Evolutionary conservation across 2,888 invertebrate genomes (phyloP).

Genomic region (Oligia strigilis): DNA sequence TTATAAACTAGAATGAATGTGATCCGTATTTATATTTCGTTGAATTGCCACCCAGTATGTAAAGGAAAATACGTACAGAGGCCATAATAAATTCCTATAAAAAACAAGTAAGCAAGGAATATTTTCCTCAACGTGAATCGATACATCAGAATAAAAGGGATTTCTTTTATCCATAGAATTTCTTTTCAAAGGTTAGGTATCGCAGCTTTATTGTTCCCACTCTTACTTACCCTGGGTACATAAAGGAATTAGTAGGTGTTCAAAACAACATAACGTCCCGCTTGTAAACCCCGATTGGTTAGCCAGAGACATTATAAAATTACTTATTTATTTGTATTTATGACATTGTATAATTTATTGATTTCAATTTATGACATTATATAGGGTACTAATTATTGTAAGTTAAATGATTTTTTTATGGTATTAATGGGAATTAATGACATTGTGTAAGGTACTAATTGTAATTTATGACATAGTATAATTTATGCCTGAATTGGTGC

Average conservation of each 20-base stretch:
- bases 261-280: not conserved
- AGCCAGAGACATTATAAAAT: not conserved
- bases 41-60: slow-evolving; percentile 24
- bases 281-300: not conserved
- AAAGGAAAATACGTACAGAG: slow-evolving; percentile 20
- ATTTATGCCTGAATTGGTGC: too few species aligned
- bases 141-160: slow-evolving; percentile 26
- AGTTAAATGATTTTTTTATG: too few species aligned
- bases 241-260: not conserved
- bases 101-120: slow-evolving; percentile 32
- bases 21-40: slow-evolving; percentile 29
- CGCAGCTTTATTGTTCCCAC: not conserved
- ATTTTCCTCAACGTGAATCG: slow-evolving; percentile 54
- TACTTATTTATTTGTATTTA: too few species aligned
- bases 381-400: too few species aligned
- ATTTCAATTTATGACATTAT: too few species aligned
- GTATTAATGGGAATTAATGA: too few species aligned
- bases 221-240: slow-evolving; percentile 8
- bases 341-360: too few species aligned
- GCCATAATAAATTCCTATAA: slow-evolving; percentile 29
- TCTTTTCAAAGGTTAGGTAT: slow-evolving; percentile 10
- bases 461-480: too few species aligned
- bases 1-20: not conserved
- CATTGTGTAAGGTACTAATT: too few species aligned
- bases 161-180: slow-evolving; percentile 45